A percentile compares a stretch with the other conserved stretches of the same genome.
Conservation (phyloP, 2,113 vertebrate species). For the Myiozetetes cayanensis region DNA sequence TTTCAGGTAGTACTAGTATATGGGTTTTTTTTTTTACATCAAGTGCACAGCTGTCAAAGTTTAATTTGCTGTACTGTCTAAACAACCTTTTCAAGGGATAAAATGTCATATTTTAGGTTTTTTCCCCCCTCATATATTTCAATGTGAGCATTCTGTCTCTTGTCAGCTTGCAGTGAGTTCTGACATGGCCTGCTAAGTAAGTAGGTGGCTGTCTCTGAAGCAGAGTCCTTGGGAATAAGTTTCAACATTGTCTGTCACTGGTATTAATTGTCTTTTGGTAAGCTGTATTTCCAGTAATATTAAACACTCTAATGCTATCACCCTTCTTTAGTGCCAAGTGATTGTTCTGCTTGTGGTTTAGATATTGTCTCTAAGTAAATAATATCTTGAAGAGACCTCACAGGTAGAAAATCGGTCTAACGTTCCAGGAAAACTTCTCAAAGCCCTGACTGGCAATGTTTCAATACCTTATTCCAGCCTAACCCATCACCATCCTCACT, state of each 20-base stretch:
- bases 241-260: not conserved
- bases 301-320: not conserved
- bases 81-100: not conserved
- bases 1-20: not conserved
- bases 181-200: not conserved
- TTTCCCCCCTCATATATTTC: not conserved
- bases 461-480: not conserved
- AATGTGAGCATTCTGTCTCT: not conserved
- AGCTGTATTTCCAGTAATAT: not conserved
- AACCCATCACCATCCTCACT: too few relatives aligned
- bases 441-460: not conserved
- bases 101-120: not conserved
- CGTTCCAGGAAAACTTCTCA: not conserved
- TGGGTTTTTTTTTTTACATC: not conserved
- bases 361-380: not conserved
- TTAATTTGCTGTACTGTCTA: too few relatives aligned
- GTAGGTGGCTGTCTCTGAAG: not conserved
- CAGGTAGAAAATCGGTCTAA: not conserved
- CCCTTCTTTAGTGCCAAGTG: not conserved
- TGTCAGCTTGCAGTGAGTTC: not conserved
- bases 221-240: not conserved
- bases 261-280: not conserved
- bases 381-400: not conserved
- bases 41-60: not conserved
- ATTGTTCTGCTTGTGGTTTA: not conserved